These are phyloP conservation scores for Polypedilum pembai DNA, from an alignment of 1,140 invertebrate genomes.

Conservation along the genomic window DNA sequence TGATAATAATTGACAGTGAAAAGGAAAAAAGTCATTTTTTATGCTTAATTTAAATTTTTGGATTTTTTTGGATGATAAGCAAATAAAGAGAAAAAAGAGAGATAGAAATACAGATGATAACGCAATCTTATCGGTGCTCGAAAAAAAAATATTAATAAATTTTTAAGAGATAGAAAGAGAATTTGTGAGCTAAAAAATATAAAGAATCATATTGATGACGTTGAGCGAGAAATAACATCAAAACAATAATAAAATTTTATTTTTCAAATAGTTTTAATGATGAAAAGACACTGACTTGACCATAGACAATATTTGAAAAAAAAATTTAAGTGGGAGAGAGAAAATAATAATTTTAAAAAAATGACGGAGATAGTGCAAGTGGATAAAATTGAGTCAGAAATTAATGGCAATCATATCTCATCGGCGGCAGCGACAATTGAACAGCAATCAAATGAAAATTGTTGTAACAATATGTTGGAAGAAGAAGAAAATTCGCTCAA, in stretches of 20 bases:
- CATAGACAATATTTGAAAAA: too few relatives aligned
- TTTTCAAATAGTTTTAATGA: too few relatives aligned
- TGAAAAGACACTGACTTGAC: too few relatives aligned
- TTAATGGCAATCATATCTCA: background rate
- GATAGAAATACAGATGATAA: background rate
- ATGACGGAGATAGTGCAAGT: background rate
- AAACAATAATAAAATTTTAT: too few relatives aligned
- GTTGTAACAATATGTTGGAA: background rate
- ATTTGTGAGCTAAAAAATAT: background rate
- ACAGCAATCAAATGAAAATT: background rate
- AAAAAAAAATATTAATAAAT: background rate
- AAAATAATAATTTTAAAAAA: background rate
- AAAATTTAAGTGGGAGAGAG: background rate
- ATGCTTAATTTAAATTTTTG: too few relatives aligned
- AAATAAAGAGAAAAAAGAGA: background rate
- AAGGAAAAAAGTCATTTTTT: too few relatives aligned
- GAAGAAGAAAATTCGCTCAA: background rate
- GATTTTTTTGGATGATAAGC: background rate
- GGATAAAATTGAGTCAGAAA: background rate
- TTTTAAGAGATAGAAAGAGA: background rate
- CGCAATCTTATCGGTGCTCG: constrained; percentile 7
- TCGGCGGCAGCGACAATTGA: background rate
- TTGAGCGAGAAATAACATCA: background rate
- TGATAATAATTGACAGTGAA: too few relatives aligned
- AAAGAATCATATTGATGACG: background rate